Conservation (phyloP, 2,113 vertebrate genomes). For the Agapornis roseicollis region DNA sequence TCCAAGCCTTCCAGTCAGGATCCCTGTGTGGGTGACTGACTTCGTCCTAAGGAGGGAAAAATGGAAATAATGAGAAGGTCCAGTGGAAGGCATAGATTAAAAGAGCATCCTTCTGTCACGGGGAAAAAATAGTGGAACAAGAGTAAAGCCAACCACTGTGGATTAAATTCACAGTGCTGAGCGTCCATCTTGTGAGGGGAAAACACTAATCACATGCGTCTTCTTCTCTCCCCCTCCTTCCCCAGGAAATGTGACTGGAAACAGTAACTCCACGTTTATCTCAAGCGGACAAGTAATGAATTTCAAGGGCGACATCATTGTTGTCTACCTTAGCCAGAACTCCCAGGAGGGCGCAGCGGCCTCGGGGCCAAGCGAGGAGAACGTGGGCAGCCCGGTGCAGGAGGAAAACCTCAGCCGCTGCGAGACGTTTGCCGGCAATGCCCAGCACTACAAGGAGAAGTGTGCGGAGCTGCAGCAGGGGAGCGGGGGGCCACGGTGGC, state of each 20-base stretch:
- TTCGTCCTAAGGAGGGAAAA: not conserved
- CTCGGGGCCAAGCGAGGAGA: constrained; percentile 67
- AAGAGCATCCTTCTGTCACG: not conserved
- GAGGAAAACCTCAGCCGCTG: constrained; percentile 83
- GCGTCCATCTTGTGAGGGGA: not conserved
- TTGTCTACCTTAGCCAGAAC: constrained; percentile 91
- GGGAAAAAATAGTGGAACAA: constrained; percentile 1
- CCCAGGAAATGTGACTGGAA: constrained; percentile 91
- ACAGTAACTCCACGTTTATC: constrained; percentile 96
- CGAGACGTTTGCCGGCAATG: constrained; percentile 75
- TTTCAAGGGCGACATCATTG: constrained; percentile 94
- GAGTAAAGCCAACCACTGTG: not conserved
- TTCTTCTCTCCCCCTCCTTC: constrained; percentile 1
- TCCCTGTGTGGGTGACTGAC: not conserved
- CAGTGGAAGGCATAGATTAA: constrained; percentile 26
- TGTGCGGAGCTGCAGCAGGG: constrained; percentile 56
- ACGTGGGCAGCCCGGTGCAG: constrained; percentile 86
- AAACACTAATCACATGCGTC: constrained; percentile 14
- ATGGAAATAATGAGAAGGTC: constrained; percentile 16
- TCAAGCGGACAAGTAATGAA: constrained; percentile 99
- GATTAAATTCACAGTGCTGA: not conserved
- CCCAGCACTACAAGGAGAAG: constrained; percentile 69
- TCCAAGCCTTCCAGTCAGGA: not conserved
- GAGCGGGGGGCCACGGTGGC: not conserved
- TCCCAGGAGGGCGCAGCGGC: constrained; percentile 75